Conservation (phyloP, 2,113 vertebrate species). For the Myotis brandtii region DNA sequence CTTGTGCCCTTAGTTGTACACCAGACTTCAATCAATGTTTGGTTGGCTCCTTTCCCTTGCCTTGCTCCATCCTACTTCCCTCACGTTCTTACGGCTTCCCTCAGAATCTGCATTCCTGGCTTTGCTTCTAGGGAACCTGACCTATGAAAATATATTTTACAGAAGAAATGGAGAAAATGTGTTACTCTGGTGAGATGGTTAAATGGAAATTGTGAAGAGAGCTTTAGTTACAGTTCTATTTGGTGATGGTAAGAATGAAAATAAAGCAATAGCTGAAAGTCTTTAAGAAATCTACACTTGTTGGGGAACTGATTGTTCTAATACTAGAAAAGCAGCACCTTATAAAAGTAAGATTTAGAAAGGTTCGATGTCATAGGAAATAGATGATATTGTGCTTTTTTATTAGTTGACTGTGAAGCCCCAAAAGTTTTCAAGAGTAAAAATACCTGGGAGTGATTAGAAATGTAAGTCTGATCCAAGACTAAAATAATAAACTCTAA, state of each 20-base stretch:
- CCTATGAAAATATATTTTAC: not conserved
- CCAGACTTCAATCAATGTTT: not conserved
- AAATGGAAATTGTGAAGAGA: slow-evolving; percentile 1
- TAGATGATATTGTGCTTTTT: not conserved
- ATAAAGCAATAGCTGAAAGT: not conserved
- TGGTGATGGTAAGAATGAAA: not conserved
- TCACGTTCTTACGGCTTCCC: not conserved
- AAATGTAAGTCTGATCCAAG: not conserved
- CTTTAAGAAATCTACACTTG: not conserved
- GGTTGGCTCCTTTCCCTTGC: not conserved
- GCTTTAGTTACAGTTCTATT: not conserved
- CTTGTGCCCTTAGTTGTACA: not conserved
- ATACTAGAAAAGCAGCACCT: not conserved
- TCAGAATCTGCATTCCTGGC: not conserved
- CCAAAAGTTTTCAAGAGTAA: slow-evolving; percentile 1
- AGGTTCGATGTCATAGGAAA: not conserved
- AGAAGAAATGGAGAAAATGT: not conserved
- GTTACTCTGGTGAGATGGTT: not conserved
- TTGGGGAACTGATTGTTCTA: not conserved
- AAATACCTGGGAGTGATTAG: not conserved
- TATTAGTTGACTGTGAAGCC: not conserved
- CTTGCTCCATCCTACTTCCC: not conserved
- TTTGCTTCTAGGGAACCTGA: not conserved
- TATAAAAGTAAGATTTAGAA: not conserved
- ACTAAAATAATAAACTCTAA: not conserved